Evolutionary conservation across 1,140 invertebrate species (phyloP).

Genomic region (Drosophila sulfurigaster): DNA sequence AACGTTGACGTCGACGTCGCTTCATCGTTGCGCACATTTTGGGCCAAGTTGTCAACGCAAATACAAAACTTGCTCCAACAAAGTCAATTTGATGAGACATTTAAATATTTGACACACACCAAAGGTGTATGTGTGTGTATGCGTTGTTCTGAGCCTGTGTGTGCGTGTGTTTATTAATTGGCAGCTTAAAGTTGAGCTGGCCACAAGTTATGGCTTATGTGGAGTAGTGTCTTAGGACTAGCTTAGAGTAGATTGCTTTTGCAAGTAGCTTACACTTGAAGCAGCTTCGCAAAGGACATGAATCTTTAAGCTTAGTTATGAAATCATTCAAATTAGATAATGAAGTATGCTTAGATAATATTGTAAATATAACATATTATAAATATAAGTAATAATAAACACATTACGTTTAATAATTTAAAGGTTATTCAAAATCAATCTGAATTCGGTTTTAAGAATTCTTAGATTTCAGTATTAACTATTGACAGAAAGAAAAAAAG

Average conservation of each 20-base stretch:
- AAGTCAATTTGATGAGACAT: slow-evolving; percentile 75
- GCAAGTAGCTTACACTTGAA: background rate
- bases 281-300: background rate
- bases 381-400: no score
- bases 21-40: slow-evolving; percentile 53
- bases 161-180: slow-evolving; percentile 60
- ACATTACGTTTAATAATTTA: no score
- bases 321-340: no score
- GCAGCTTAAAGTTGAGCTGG: slow-evolving; percentile 51
- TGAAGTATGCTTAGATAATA: no score
- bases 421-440: no score
- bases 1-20: background rate
- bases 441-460: no score
- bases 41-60: slow-evolving; percentile 71
- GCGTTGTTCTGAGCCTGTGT: slow-evolving; percentile 2
- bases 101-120: slow-evolving; percentile 49
- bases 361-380: no score
- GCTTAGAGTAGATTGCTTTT: background rate
- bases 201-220: background rate
- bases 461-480: no score
- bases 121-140: background rate
- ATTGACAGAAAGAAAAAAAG: no score
- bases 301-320: no score
- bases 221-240: background rate
- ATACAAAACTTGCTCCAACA: slow-evolving; percentile 65